Conservation (phyloP, 2,888 invertebrate genomes). For the Eupeodes latifasciatus region DNA sequence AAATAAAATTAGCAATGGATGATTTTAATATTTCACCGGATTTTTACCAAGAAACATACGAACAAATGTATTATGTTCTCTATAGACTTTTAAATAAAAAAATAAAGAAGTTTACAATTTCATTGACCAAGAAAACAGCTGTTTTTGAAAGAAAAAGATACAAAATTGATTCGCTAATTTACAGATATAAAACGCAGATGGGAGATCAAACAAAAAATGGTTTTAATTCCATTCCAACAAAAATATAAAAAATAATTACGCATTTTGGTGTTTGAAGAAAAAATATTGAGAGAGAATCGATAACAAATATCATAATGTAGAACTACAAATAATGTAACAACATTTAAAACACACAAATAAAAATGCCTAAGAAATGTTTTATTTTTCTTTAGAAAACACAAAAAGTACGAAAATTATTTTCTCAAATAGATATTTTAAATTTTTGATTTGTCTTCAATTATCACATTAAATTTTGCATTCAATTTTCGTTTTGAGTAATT, state of each 20-base stretch:
- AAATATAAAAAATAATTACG: not conserved
- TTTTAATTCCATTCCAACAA: not conserved
- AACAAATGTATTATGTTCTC: no score
- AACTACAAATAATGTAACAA: slow-evolving; percentile 3
- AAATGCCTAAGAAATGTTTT: not conserved
- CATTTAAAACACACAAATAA: not conserved
- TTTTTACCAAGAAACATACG: no score
- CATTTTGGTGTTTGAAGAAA: not conserved
- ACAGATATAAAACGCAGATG: no score
- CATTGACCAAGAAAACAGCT: no score
- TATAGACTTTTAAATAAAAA: no score
- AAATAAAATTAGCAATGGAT: no score
- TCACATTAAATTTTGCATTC: slow-evolving; percentile 61
- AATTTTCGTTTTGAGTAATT: slow-evolving; percentile 49
- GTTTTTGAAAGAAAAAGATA: no score
- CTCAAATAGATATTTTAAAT: not conserved
- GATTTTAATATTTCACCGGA: no score
- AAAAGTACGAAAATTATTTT: not conserved
- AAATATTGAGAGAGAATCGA: not conserved
- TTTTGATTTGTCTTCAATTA: slow-evolving; percentile 27
- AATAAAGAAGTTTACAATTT: no score
- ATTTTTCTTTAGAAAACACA: not conserved
- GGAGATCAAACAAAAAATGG: not conserved
- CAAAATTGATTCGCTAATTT: no score
- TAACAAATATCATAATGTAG: not conserved